Base-by-base conservation (phyloP, 2,888 invertebrate genomes). In the Himalopsyche anomala region DNA sequence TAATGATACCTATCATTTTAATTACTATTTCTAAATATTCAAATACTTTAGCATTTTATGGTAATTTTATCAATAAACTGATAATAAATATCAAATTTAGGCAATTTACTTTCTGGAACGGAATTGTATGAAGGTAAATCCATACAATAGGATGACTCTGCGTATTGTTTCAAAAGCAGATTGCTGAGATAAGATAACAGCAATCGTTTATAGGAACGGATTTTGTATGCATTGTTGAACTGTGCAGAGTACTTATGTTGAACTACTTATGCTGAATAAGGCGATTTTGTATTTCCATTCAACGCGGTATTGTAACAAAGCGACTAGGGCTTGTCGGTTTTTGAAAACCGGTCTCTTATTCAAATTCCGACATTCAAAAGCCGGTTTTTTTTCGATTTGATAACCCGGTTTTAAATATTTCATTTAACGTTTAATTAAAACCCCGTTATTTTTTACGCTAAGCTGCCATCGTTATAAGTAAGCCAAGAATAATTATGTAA, bases 221-320 rank as follows among this genome's bases (percentile, higher is more conserved):
- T 62, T 62, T 62, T 28, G 62, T 19, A 62, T 62, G 62, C 28
- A 62, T 62, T 62, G 62, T 62, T 28, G 62, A 62, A 62, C 62
- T 19, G 62, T 28, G 8, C 11, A 3, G 15, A 62, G 62, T 28
- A 19, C 62, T 62, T 62, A n/a, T 62, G 62, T 19, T 62, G 62
- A 62, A 28, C n/a, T 28, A 19, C 62, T 62, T 62, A n/a, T 62
- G 62, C 62, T 62, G 62, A 62, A 28, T 62, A 62, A 62, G 62
- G 15, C 62, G 19, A 62, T 62, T 62, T 62, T 62, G 62, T 8
- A 62, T 62, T 62, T 62, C 19, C 9, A 28, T 62, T 19, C 19
- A 62, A 11, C 62, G 62, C 3, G 19, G n/a, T 19, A 62, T 19
- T 62, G 2, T 62, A 19, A 19, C 45, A 45, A 28, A 28, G 28